Evolutionary conservation across 1,140 invertebrate species (phyloP), one percentile per base, ranked within the genome.

Genomic region (Drosophila nannoptera): DNA sequence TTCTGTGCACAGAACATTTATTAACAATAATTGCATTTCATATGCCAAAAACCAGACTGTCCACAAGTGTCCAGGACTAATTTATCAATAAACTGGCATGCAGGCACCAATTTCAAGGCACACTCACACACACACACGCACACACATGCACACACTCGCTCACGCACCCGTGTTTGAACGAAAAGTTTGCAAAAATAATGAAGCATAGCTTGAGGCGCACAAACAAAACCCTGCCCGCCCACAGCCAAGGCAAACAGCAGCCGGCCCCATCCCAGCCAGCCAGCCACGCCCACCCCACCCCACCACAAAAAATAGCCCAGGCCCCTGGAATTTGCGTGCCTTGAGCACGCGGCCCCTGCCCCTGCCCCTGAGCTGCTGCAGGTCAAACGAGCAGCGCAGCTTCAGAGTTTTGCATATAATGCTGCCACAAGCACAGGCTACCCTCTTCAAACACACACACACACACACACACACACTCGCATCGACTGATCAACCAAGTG

Each of bases 171-270:
- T 50, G 56, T 75, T 69, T 64, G 69, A 69, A 67, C 71, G 69
- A 84, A 80, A 84, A 84, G 76, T 84, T 80, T 84, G 76, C 80
- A 84, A 84, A 84, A 84, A 84, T 84, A 84, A 84, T 84, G 76
- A 80, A 84, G 80, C 76, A 80, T 67, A 66, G 48, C 81, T 70
- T 71, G 45, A 43, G 72, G 81, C 75, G 45, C 35, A 77, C 72
- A 68, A 71, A 71, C 63, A 74, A 70, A 69, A 69, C 68, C 54
- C 69, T 61, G 42, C 67, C 67, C 62, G 67, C 73, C 70, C 81
- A 81, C 78, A 73, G 56, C 60, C 69, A 65, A 81, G 49, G 67
- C 77, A 77, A 82, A 81, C 78, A 81, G 73, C 59, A 31, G 46
- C 36, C 45, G n/a, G n/a, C n/a, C n/a, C n/a, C n/a, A n/a, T n/a